Percentiles rank a stretch among this genome's conserved stretches.
phyloP scores from a whole-genome alignment of 2,888 invertebrate species.

The Thelaira solivaga region DNA sequence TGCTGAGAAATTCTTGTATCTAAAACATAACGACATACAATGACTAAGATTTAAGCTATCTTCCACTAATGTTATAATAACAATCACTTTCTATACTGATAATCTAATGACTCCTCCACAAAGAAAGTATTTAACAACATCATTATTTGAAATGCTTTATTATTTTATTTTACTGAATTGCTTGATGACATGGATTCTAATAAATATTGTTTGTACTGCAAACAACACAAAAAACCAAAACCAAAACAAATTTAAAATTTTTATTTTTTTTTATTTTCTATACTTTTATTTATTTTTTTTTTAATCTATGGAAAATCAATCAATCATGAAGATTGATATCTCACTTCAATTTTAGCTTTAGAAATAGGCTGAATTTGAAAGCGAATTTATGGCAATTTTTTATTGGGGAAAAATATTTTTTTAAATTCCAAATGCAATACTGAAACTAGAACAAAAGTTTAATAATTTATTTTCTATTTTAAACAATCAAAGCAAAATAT shows the following conservation, averaged over 20 bases:
- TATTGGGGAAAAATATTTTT: no score
- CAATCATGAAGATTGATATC: no score
- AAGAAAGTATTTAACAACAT: not conserved
- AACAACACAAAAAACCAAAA: slow-evolving; percentile 43
- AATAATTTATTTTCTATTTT: no score
- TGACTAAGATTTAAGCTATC: slow-evolving; percentile 69
- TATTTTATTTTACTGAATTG: slow-evolving; percentile 40
- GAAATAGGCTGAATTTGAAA: no score
- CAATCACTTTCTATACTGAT: slow-evolving; percentile 29
- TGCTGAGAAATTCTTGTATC: slow-evolving; percentile 66
- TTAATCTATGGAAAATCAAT: not conserved
- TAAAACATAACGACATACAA: slow-evolving; percentile 64
- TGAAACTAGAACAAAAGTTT: no score
- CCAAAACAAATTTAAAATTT: slow-evolving; percentile 29
- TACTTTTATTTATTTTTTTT: not conserved
- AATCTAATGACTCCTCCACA: slow-evolving; percentile 7
- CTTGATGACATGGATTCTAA: slow-evolving; percentile 49
- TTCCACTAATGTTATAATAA: slow-evolving; percentile 1
- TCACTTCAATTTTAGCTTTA: no score
- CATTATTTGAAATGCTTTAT: slow-evolving; percentile 16
- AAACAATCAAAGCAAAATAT: no score
- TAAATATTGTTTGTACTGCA: slow-evolving; percentile 56
- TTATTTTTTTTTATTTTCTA: slow-evolving; percentile 26
- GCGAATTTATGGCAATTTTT: no score
- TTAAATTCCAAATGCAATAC: no score